Base-by-base conservation (phyloP, 1,140 invertebrate species). In the Lepidotrigona ventralis region DNA sequence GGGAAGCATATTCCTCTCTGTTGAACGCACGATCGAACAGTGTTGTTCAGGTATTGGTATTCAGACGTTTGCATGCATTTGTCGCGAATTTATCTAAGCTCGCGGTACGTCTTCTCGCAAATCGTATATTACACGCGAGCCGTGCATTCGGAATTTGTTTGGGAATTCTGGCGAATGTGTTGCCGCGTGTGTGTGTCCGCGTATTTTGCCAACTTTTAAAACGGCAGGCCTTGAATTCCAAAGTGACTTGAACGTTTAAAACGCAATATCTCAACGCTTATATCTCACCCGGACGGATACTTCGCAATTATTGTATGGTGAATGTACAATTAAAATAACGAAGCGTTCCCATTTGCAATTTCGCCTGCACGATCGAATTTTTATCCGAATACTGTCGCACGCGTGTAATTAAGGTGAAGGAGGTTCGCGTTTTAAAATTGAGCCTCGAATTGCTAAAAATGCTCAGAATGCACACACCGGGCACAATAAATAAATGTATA, bases 81-180 rank as follows among this genome's bases (percentile, higher is more conserved):
- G 60, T 77, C 58, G 75, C 60, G 60, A 77, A 77, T 77, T 77
- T 77, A 77, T 77, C 75, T 64, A 66, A 51, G 75, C 29, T 77
- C 75, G 29, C 60, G 75, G 53, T 66, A 53, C 75, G 39, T 53
- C 75, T 77, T 77, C 53, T 66, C 39, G 46, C 75, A 66, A 77
- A 77, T 77, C 75, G 60, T 29, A 77, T 77, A 77, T 77, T 77
- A 66, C 39, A 29, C 64, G 23, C 75, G 29, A n/a, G 39, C 75
- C 51, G 64, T 77, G 75, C 75, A 77, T 77, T 66, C 46, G 39
- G 15, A 77, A 76, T 76, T 76, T 39, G 60, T 29, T 73, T 6
- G 53, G 33, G 56, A 73, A 74, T 74, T 56, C 53, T n/a, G 23
- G 2, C 21, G 29, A 19, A 4, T 29, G 26, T 29, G n/a, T 19